These are phyloP conservation scores for Pseudachorutes palmiensis DNA, from an alignment of 1,140 invertebrate genomes.

Conservation along the genomic window DNA sequence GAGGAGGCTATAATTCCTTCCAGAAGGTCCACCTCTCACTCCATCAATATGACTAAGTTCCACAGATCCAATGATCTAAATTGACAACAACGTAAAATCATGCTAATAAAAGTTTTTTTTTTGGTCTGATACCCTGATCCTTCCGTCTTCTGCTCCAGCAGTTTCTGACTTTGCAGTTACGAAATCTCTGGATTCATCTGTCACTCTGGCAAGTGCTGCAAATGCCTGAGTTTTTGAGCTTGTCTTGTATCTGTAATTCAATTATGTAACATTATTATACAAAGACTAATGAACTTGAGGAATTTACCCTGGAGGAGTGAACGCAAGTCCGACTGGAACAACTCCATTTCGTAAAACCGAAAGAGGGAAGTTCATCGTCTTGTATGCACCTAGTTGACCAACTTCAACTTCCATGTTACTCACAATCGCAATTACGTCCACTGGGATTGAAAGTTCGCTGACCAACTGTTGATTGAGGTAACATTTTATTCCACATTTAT, in stretches of 20 bases:
- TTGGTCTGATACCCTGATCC: no score
- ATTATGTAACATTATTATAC: neutral
- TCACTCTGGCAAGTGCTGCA: neutral
- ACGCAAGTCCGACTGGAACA: neutral
- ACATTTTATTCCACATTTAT: neutral
- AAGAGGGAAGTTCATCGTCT: neutral
- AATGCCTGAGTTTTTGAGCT: neutral
- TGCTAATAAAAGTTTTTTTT: no score
- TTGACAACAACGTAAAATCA: neutral
- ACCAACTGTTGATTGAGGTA: neutral
- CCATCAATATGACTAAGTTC: no score
- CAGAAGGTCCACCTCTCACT: neutral
- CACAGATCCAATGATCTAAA: conserved; percentile 8
- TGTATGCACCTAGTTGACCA: neutral
- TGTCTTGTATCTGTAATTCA: neutral
- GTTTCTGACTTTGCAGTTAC: no score
- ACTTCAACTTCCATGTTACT: neutral
- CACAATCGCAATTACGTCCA: neutral
- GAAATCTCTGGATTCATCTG: no score
- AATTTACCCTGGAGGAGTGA: neutral
- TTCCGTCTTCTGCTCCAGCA: no score
- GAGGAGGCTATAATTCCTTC: neutral
- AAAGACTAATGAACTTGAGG: neutral
- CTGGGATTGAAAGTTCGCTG: neutral
- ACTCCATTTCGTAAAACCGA: neutral